phyloP scores from a whole-genome alignment of 2,113 vertebrate species.

The Scytalopus superciliaris region DNA sequence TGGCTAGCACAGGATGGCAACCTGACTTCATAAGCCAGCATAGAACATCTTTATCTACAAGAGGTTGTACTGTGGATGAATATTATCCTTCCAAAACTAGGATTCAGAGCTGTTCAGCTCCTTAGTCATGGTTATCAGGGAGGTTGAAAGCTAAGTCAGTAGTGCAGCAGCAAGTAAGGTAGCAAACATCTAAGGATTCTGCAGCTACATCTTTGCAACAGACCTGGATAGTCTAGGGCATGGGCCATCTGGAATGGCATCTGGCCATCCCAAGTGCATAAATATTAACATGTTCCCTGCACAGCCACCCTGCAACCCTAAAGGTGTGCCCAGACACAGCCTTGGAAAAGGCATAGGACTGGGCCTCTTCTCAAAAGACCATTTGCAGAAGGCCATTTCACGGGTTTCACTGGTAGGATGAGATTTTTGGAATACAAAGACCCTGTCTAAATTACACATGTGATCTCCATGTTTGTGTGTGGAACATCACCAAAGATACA shows the following conservation, averaged over 20 bases:
- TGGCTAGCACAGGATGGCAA: neutral
- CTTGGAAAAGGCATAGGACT: fast-evolving
- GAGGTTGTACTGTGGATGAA: neutral
- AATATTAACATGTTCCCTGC: neutral
- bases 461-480: neutral
- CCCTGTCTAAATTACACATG: neutral
- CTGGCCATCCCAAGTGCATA: neutral
- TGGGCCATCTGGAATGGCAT: neutral
- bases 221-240: neutral
- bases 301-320: neutral
- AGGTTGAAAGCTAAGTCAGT: neutral
- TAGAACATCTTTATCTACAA: neutral
- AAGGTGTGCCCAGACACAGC: neutral
- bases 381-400: neutral
- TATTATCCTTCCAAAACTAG: neutral
- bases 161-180: neutral
- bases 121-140: neutral
- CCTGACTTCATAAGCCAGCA: neutral
- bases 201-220: neutral
- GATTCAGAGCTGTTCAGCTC: neutral
- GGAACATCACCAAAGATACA: neutral
- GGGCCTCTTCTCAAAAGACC: neutral
- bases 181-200: neutral
- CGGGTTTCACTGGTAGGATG: neutral
- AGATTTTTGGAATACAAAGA: neutral